A percentile compares a stretch with the other conserved stretches of the same genome.
These are phyloP conservation scores for Omphaloscelis lunosa DNA, from an alignment of 2,888 invertebrate species.

Conservation along the genomic window DNA sequence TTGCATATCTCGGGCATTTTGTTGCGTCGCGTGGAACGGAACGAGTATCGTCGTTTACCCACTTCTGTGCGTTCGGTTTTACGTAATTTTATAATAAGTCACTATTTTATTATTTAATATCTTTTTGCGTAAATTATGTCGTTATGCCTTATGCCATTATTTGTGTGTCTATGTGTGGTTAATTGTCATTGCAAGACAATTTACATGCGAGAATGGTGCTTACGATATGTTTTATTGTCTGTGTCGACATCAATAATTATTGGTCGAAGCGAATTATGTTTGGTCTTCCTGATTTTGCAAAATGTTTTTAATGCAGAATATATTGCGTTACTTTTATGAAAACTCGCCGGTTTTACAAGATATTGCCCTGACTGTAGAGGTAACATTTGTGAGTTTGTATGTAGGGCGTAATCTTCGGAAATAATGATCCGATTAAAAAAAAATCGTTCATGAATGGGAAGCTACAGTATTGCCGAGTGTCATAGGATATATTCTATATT, in stretches of 20 bases:
- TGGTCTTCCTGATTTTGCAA: conserved; percentile 44
- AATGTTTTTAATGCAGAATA: conserved; percentile 4
- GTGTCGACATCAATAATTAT: conserved; percentile 48
- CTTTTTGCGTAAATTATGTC: conserved; percentile 47
- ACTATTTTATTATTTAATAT: conserved; percentile 56
- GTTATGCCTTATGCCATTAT: conserved; percentile 42
- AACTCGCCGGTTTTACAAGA: background rate
- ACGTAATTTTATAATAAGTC: conserved; percentile 66
- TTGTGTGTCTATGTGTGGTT: conserved; percentile 33
- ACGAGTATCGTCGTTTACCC: conserved; percentile 63
- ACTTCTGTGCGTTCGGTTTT: conserved; percentile 67
- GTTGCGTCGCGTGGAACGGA: conserved; percentile 72
- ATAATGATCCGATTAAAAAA: too few relatives aligned
- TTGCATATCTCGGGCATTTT: conserved; percentile 70
- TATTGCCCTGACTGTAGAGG: background rate
- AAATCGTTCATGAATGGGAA: too few relatives aligned
- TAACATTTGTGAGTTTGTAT: too few relatives aligned
- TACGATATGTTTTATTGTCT: conserved; percentile 44
- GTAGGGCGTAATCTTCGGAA: too few relatives aligned
- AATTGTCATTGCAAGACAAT: conserved; percentile 49
- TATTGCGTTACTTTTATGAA: background rate
- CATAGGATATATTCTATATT: too few relatives aligned
- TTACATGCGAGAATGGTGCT: conserved; percentile 36
- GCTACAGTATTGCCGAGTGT: too few relatives aligned
- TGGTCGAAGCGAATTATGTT: conserved; percentile 42